Evolutionary conservation across 2,113 vertebrate genomes (phyloP).

Genomic region (Sarotherodon lohbergeri): DNA sequence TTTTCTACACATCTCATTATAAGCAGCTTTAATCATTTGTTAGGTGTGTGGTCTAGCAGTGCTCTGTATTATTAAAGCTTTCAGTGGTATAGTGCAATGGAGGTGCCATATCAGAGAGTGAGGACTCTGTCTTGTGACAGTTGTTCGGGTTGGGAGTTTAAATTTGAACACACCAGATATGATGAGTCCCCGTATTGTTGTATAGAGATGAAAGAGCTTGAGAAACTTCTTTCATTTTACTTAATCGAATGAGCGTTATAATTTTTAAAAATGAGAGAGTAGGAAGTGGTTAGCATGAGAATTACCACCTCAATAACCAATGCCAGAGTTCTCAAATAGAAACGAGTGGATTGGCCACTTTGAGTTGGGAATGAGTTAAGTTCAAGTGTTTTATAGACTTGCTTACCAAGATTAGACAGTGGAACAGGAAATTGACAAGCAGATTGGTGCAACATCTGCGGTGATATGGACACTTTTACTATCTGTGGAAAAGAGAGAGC

Average conservation of each 20-base stretch:
- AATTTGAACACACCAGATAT: not conserved
- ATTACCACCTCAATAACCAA: not conserved
- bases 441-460: not conserved
- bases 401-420: not conserved
- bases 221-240: not conserved
- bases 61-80: not conserved
- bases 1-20: not conserved
- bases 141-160: not conserved
- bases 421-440: not conserved
- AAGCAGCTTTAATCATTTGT: not conserved
- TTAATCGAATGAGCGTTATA: not conserved
- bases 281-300: not conserved
- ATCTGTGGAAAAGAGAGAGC: not conserved
- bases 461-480: not conserved
- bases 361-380: not conserved
- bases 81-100: not conserved
- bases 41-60: not conserved
- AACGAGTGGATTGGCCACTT: not conserved
- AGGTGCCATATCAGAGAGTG: not conserved
- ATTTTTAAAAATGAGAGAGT: not conserved
- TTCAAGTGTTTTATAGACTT: not conserved
- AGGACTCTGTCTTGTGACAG: not conserved
- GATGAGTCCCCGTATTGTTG: not conserved
- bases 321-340: not conserved
- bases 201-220: not conserved